phyloP scores from a whole-genome alignment of 2,888 invertebrate species.

The Idaea straminata region DNA sequence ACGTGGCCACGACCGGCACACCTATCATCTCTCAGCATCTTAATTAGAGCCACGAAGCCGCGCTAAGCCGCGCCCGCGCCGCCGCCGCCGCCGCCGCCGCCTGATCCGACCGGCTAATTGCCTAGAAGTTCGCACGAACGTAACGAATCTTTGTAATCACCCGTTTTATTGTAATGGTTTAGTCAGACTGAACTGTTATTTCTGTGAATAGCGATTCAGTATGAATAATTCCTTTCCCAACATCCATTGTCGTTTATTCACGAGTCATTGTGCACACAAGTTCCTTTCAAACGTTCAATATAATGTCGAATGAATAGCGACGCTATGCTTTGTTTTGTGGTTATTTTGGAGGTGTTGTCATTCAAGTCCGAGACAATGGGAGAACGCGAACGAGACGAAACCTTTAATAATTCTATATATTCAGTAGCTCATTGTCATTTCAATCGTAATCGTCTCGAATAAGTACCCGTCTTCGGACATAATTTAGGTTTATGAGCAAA shows the following conservation, averaged over 20 bases:
- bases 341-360: conserved; percentile 62
- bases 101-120: conserved; percentile 39
- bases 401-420: conserved; percentile 29
- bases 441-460: background rate
- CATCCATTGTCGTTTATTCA: conserved; percentile 66
- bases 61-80: conserved; percentile 6
- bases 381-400: conserved; percentile 28
- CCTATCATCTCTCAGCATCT: conserved; percentile 47
- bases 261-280: conserved; percentile 64
- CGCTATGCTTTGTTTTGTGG: conserved; percentile 54
- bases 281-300: conserved; percentile 63
- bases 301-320: conserved; percentile 59
- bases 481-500: no score
- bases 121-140: conserved; percentile 42
- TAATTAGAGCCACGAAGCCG: conserved; percentile 42
- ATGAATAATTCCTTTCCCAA: conserved; percentile 59
- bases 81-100: conserved; percentile 6
- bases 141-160: conserved; percentile 56
- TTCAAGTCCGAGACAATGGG: conserved; percentile 49
- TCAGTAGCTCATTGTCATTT: conserved; percentile 11
- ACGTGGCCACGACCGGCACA: conserved; percentile 19
- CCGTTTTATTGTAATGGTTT: conserved; percentile 51
- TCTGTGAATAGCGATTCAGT: conserved; percentile 50
- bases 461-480: background rate
- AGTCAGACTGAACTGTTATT: conserved; percentile 48